phyloP scores from a whole-genome alignment of 2,888 invertebrate genomes.

The Pseudanteris insignis region DNA sequence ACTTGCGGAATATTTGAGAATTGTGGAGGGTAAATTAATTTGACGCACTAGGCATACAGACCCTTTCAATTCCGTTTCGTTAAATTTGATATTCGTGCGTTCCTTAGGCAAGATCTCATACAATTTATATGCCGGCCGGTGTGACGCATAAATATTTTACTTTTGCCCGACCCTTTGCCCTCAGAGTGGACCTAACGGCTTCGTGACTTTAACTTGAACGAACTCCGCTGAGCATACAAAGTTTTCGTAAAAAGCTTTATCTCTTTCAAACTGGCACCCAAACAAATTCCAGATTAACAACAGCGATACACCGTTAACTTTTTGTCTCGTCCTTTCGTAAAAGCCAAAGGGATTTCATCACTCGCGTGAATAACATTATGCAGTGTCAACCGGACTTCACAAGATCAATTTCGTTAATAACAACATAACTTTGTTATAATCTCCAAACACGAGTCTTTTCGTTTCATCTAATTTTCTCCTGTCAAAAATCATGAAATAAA shows the following conservation, averaged over 20 bases:
- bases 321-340: slow-evolving; percentile 13
- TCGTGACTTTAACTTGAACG: slow-evolving; percentile 16
- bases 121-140: slow-evolving; percentile 55
- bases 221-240: slow-evolving; percentile 1
- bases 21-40: slow-evolving; percentile 27
- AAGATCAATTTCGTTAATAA: too few relatives aligned
- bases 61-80: too few relatives aligned
- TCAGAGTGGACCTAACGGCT: slow-evolving; percentile 26
- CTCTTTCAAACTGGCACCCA: slow-evolving; percentile 31
- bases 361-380: slow-evolving; percentile 14
- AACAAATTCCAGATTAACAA: slow-evolving; percentile 39
- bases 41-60: slow-evolving; percentile 6
- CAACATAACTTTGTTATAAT: too few relatives aligned
- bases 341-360: slow-evolving; percentile 29
- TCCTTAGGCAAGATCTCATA: slow-evolving; percentile 44
- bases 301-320: slow-evolving; percentile 21
- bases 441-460: too few relatives aligned
- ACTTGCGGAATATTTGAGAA: slow-evolving; percentile 4
- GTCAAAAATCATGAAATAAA: too few relatives aligned
- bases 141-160: slow-evolving; percentile 57
- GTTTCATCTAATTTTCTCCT: too few relatives aligned
- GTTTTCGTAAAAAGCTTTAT: slow-evolving; percentile 18
- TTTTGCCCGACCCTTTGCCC: slow-evolving; percentile 49
- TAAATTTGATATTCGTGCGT: slow-evolving; percentile 37
- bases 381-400: slow-evolving; percentile 1